Evolutionary conservation across 2,888 invertebrate genomes (phyloP).

Genomic region (Hirtodrosophila cameraria): DNA sequence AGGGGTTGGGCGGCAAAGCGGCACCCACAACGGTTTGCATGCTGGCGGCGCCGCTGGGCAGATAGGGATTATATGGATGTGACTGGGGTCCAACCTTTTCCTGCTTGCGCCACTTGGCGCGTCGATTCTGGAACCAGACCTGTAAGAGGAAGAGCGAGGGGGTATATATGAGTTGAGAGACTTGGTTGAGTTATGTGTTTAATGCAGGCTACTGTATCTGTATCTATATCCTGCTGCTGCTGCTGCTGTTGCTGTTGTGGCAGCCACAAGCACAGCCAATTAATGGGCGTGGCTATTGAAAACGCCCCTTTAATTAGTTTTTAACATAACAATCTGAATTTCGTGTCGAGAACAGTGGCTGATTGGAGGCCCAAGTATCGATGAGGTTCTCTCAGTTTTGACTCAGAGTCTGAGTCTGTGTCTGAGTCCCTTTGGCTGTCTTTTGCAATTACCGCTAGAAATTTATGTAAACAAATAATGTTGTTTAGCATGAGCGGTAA

Average conservation of each 20-base stretch:
- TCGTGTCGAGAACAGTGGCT: constrained; percentile 48
- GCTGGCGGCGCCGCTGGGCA: constrained; percentile 88
- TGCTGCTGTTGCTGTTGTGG: constrained; percentile 12
- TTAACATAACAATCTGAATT: constrained; percentile 79
- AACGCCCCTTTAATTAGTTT: constrained; percentile 81
- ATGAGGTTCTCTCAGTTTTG: not conserved
- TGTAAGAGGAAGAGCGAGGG: constrained; percentile 81
- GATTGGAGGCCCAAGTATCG: constrained; percentile 49
- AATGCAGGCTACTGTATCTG: constrained; percentile 70
- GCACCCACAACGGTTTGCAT: constrained; percentile 90
- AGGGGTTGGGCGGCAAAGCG: constrained; percentile 91
- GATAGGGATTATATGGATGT: constrained; percentile 95
- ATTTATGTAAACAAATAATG: constrained; percentile 72
- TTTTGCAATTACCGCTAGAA: constrained; percentile 54
- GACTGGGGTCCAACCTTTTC: constrained; percentile 96
- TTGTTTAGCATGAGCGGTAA: constrained; percentile 73
- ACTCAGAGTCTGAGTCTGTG: constrained; percentile 1
- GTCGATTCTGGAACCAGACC: constrained; percentile 97
- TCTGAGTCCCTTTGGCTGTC: constrained; percentile 28
- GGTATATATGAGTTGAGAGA: not conserved
- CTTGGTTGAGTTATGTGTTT: constrained; percentile 65
- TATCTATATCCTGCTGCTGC: too few species aligned
- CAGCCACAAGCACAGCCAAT: constrained; percentile 50
- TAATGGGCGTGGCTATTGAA: constrained; percentile 72
- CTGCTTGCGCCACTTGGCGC: constrained; percentile 96